A percentile compares a stretch with the other conserved stretches of the same genome.
Conservation (phyloP, 2,797 vertebrate species). For the Mus caroli region DNA sequence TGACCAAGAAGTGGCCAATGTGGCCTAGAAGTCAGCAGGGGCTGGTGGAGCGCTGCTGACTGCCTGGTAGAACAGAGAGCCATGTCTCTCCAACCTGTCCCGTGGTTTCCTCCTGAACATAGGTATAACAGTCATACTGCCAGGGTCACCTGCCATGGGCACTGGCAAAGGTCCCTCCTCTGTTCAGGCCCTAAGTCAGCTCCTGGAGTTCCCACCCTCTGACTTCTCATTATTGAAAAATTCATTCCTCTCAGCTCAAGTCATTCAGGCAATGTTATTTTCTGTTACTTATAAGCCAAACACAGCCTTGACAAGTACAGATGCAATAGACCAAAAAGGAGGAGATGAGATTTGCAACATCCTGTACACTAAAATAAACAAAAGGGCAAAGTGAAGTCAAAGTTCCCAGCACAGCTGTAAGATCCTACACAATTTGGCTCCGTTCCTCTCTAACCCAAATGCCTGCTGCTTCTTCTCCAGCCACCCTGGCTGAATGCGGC, state of each 20-base stretch:
- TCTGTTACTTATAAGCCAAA: background rate
- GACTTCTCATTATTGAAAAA: background rate
- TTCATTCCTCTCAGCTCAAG: background rate
- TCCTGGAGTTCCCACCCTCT: background rate
- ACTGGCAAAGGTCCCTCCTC: background rate
- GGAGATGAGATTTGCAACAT: background rate
- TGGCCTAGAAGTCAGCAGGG: background rate
- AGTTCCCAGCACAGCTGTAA: background rate
- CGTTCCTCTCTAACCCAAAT: background rate
- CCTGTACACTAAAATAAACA: background rate
- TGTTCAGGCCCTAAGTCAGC: background rate
- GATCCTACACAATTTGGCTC: background rate
- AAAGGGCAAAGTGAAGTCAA: background rate
- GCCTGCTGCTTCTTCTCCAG: background rate
- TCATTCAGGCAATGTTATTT: background rate
- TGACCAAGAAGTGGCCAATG: background rate
- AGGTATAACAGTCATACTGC: fast-evolving
- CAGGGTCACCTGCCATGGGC: background rate
- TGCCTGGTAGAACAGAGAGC: background rate
- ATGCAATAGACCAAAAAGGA: background rate
- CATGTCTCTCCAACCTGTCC: fast-evolving
- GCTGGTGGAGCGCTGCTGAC: background rate
- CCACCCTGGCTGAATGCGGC: too few species aligned
- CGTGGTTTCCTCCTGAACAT: fast-evolving
- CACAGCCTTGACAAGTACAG: background rate